A percentile compares a stretch with the other conserved stretches of the same genome.
Conservation (phyloP, 1,140 invertebrate genomes). For the Drosophila lowei region DNA sequence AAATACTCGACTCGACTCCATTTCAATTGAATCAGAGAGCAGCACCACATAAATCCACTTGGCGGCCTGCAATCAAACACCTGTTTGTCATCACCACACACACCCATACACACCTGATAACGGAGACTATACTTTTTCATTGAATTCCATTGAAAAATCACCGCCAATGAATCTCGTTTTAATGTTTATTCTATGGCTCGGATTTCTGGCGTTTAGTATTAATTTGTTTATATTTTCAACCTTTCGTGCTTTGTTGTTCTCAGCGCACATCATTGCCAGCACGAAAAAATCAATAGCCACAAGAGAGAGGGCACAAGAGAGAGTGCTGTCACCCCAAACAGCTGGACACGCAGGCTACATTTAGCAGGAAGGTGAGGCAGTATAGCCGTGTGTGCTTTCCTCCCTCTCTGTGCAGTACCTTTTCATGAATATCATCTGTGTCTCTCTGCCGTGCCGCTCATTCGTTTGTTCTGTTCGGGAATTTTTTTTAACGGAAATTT, state of each 20-base stretch:
- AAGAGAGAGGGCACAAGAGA: conserved; percentile 10
- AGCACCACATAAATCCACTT: conserved; percentile 1
- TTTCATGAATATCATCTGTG: conserved; percentile 8
- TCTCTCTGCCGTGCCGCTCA: conserved; percentile 4
- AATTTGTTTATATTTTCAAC: conserved; percentile 44
- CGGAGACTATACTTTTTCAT: no score
- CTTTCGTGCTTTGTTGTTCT: conserved; percentile 20
- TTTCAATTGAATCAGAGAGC: conserved; percentile 10
- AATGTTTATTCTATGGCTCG: not conserved
- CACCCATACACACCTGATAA: not conserved
- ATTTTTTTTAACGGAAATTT: conserved; percentile 33
- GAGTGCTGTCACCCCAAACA: conserved; percentile 4
- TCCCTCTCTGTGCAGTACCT: conserved; percentile 11
- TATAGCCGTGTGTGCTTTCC: not conserved
- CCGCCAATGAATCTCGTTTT: not conserved
- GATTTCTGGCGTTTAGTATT: conserved; percentile 3
- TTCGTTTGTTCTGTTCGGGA: conserved; percentile 36
- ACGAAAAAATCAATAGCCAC: conserved; percentile 69
- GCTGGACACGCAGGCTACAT: no score
- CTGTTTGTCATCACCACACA: conserved; percentile 33
- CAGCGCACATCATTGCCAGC: conserved; percentile 51
- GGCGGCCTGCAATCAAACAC: conserved; percentile 37
- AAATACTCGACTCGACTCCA: conserved; percentile 7
- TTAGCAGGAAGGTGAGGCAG: not conserved
- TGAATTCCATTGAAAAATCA: no score